Conservation (phyloP, 1,140 invertebrate genomes). For the Drosophila jambulina region DNA sequence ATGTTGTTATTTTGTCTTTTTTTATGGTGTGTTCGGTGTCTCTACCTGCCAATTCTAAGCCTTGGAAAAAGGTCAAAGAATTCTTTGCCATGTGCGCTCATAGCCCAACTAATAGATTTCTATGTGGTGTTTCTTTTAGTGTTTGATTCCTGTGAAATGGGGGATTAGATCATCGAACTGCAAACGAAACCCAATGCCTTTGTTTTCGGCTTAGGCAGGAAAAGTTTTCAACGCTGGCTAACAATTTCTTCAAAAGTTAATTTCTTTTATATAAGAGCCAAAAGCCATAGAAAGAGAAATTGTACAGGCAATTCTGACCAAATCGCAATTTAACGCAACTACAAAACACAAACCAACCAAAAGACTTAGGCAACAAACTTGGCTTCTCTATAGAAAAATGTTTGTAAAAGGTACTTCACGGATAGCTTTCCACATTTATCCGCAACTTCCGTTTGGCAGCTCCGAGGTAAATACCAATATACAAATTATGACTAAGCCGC, state of each 20-base stretch:
- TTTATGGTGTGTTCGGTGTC: conserved; percentile 21
- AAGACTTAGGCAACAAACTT: conserved; percentile 44
- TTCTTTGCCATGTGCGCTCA: conserved; percentile 15
- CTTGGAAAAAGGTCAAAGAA: conserved; percentile 26
- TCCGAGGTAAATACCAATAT: conserved; percentile 49
- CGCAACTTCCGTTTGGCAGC: conserved; percentile 62
- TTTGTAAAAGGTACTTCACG: background rate
- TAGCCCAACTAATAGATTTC: conserved; percentile 39
- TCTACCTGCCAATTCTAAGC: conserved; percentile 46
- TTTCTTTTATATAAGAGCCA: conserved; percentile 7
- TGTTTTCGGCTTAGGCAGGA: background rate
- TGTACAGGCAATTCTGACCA: background rate
- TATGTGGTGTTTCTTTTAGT: conserved; percentile 30
- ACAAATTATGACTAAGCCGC: conserved; percentile 73
- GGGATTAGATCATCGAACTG: conserved; percentile 32
- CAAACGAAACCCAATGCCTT: conserved; percentile 11
- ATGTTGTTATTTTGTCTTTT: conserved; percentile 30
- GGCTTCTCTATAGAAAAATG: conserved; percentile 6
- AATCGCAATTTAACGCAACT: conserved; percentile 5
- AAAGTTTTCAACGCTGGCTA: background rate
- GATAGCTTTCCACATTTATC: conserved; percentile 12
- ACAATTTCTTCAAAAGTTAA: background rate
- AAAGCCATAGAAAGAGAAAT: conserved; percentile 8
- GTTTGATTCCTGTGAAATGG: conserved; percentile 34
- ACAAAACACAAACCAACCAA: conserved; percentile 13